These are phyloP conservation scores for Campylomormyrus numenius DNA, from an alignment of 2,113 vertebrate species.

Conservation along the genomic window DNA sequence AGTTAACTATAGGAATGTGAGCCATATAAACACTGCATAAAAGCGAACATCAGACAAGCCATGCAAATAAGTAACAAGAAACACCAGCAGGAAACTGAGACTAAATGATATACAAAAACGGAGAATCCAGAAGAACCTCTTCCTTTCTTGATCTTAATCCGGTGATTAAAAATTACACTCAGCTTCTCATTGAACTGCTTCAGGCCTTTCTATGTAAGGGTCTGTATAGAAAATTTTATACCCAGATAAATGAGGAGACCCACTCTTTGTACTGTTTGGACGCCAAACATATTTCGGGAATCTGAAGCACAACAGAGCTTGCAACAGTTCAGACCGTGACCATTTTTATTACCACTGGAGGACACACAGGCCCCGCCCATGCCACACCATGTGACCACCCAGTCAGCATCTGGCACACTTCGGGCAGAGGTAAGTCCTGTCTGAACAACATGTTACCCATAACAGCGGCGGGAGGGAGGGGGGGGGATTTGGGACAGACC, in stretches of 20 bases:
- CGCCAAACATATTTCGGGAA: background rate
- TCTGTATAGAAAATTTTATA: background rate
- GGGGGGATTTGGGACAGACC: background rate
- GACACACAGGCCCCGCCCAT: background rate
- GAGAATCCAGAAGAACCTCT: background rate
- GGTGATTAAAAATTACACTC: background rate
- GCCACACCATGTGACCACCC: background rate
- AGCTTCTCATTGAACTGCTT: background rate
- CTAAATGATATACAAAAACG: background rate
- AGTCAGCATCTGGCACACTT: background rate
- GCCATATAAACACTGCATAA: background rate
- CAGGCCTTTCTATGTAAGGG: background rate
- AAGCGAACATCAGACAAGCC: background rate
- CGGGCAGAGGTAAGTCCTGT: background rate
- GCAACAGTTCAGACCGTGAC: background rate
- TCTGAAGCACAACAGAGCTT: background rate
- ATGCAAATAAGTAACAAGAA: background rate
- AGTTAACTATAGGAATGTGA: background rate
- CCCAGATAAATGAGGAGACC: background rate
- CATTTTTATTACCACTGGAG: background rate
- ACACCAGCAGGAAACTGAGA: background rate
- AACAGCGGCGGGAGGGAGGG: background rate
- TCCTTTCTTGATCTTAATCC: background rate
- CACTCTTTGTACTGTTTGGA: background rate
- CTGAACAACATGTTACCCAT: background rate